Evolutionary conservation across 2,888 invertebrate species (phyloP), one percentile per base, ranked within the genome.

Genomic region (Heliothis peltigera): DNA sequence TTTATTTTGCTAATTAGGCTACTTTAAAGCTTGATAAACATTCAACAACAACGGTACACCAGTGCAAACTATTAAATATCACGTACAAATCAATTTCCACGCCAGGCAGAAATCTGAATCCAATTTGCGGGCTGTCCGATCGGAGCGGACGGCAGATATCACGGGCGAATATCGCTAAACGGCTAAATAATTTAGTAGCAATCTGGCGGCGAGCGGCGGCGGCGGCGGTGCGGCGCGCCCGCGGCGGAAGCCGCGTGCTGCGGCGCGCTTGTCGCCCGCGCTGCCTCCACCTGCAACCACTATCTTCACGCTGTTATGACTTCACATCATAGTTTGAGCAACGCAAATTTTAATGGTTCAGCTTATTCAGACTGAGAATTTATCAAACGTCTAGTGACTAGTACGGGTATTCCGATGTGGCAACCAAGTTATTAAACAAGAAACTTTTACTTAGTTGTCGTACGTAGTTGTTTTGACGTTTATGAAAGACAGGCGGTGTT

Each of bases 121-220:
- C 94, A 95, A 94, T 95, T 94, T 95, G 92, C 91, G 87, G 92
- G 90, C 92, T 93, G 94, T 94, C 94, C 92, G 93, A 91, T 91
- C 86, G 90, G 83, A 86, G 87, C 86, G 88, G 86, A 83, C 90
- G 91, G 86, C 88, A 88, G 92, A 90, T 93, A 93, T 92, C 92
- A 87, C 88, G 84, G 87, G 86, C 85, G 92, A 94, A 93, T 94
- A 94, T 95, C 93, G 88, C 93, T 95, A 94, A 95, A 92, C 92
- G 92, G 91, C 92, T 94, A 93, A 95, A 95, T 94, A 91, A 95
- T 94, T 95, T 93, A 94, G 93, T 91, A 90, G 91, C 92, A 91
- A 91, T 92, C 92, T 90, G 89, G 78, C 84, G 82, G 84, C 82
- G 77, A 70, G 82, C 83, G 81, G 74, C 77, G 77, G 80, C 76